Conservation (phyloP, 1,140 invertebrate species). For the Ceratina japonica region DNA sequence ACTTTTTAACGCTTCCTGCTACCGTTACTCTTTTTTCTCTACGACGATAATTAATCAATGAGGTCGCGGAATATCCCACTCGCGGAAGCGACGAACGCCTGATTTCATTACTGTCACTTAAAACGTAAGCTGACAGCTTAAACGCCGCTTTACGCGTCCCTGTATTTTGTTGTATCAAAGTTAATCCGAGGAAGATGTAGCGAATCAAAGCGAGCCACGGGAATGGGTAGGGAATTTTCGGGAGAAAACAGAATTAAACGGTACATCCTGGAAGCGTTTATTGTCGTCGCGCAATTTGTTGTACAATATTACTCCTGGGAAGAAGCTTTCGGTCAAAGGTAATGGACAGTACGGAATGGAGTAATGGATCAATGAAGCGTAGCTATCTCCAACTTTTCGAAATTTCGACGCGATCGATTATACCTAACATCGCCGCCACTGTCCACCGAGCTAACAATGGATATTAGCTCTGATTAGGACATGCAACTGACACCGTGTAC, state of each 20-base stretch:
- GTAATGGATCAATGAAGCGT: no score
- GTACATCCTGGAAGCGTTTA: no score
- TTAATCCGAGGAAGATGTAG: slow-evolving; percentile 13
- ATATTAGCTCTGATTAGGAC: slow-evolving; percentile 41
- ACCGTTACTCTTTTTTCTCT: not conserved
- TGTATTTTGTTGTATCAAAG: slow-evolving; percentile 43
- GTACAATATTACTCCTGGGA: no score
- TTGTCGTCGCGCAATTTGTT: no score
- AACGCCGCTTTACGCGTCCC: slow-evolving; percentile 37
- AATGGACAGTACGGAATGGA: no score
- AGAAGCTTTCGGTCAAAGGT: no score
- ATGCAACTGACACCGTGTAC: slow-evolving; percentile 36
- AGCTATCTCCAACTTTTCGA: not conserved
- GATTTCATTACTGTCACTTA: slow-evolving; percentile 61
- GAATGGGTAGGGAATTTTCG: no score
- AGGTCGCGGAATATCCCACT: slow-evolving; percentile 23
- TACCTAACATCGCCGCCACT: not conserved
- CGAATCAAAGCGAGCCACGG: not conserved
- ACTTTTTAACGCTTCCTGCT: not conserved
- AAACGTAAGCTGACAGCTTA: slow-evolving; percentile 48
- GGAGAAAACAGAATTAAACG: no score
- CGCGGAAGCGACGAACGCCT: slow-evolving; percentile 45
- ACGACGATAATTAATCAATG: no score
- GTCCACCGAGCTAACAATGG: slow-evolving; percentile 27
- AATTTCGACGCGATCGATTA: slow-evolving; percentile 27